These are phyloP conservation scores for Galeopsomyia nigrocyanea DNA, from an alignment of 2,888 invertebrate genomes.

Conservation along the genomic window DNA sequence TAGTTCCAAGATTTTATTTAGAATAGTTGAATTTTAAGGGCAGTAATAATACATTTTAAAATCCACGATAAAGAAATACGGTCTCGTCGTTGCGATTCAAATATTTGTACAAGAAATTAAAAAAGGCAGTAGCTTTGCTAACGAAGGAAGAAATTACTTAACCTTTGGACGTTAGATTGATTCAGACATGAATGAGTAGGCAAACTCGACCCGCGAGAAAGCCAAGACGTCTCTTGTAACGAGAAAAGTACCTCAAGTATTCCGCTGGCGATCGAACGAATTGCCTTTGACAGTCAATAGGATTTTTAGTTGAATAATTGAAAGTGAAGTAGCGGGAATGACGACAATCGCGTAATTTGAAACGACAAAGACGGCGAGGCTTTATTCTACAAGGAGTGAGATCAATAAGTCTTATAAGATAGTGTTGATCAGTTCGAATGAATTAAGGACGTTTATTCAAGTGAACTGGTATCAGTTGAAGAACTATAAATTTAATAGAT, in stretches of 20 bases:
- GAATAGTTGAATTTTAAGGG: no score
- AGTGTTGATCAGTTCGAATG: no score
- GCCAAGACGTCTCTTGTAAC: slow-evolving; percentile 19
- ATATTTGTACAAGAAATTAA: no score
- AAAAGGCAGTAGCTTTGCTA: neutral
- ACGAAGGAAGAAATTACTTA: slow-evolving; percentile 12
- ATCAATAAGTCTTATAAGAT: no score
- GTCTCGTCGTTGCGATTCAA: no score
- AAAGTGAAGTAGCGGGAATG: slow-evolving; percentile 50
- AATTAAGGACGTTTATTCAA: no score
- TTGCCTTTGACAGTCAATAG: slow-evolving; percentile 48
- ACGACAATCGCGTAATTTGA: slow-evolving; percentile 37
- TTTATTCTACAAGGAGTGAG: no score
- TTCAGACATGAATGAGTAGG: neutral
- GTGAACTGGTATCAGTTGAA: no score
- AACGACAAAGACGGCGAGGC: slow-evolving; percentile 17
- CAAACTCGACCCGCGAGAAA: slow-evolving; percentile 25
- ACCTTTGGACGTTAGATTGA: neutral
- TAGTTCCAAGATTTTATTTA: no score
- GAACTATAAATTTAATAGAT: no score
- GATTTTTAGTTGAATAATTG: slow-evolving; percentile 55
- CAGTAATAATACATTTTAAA: no score
- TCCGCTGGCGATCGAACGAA: slow-evolving; percentile 51
- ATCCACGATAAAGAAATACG: no score
- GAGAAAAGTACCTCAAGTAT: slow-evolving; percentile 46